Conservation (phyloP, 2,888 invertebrate genomes). For the Galerucella calmariensis region DNA sequence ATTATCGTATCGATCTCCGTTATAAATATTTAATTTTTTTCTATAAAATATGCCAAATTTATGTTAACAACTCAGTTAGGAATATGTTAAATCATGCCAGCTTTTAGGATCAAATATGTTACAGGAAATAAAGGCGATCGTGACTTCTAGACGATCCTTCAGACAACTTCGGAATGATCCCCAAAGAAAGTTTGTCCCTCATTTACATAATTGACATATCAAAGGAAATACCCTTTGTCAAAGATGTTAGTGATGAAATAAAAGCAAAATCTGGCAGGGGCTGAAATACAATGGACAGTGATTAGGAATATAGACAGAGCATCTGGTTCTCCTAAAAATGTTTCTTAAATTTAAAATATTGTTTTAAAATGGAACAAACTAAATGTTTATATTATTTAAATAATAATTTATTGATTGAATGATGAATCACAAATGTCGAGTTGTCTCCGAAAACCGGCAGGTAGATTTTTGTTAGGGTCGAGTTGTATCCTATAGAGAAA, state of each 20-base stretch:
- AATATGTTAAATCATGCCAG: background rate
- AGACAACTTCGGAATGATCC: slow-evolving; percentile 9
- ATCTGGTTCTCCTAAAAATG: background rate
- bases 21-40: no score
- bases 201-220: slow-evolving; percentile 24
- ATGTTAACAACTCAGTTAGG: background rate
- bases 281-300: slow-evolving; percentile 8
- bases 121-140: slow-evolving; percentile 15
- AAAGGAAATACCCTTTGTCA: slow-evolving; percentile 28
- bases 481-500: no score
- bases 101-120: background rate
- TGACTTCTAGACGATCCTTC: slow-evolving; percentile 27
- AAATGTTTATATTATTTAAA: no score
- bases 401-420: no score
- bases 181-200: slow-evolving; percentile 26
- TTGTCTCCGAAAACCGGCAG: no score
- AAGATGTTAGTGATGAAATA: slow-evolving; percentile 13
- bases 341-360: no score
- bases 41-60: no score
- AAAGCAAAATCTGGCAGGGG: slow-evolving; percentile 12
- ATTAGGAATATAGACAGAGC: background rate
- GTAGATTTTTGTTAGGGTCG: no score
- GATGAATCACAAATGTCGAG: no score
- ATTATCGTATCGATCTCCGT: no score
- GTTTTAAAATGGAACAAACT: no score